These are phyloP conservation scores for Daphoenositta chrysoptera DNA, from an alignment of 2,113 vertebrate genomes.

Conservation along the genomic window DNA sequence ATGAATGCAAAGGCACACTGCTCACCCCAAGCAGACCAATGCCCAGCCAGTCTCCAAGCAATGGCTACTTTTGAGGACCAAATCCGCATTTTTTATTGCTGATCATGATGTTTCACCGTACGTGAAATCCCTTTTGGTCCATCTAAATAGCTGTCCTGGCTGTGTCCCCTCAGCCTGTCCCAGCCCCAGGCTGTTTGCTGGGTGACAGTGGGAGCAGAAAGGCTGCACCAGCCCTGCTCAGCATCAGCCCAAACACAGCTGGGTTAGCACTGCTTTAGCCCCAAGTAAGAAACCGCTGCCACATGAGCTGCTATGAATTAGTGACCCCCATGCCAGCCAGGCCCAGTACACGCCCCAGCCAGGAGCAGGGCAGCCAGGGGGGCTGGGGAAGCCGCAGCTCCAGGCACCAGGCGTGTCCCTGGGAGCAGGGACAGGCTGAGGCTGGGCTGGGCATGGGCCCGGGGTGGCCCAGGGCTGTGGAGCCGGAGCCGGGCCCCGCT, in stretches of 20 bases:
- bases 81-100: neutral
- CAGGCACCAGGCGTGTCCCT: neutral
- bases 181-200: neutral
- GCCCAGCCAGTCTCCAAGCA: neutral
- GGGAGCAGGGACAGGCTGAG: neutral
- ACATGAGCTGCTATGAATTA: fast-evolving
- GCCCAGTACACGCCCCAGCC: neutral
- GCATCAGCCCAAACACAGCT: neutral
- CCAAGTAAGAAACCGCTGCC: neutral
- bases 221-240: neutral
- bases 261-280: neutral
- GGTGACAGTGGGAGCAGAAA: neutral
- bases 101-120: neutral
- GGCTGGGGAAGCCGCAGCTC: neutral
- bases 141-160: neutral
- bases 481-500: neutral
- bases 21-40: fast-evolving
- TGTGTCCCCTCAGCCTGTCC: fast-evolving
- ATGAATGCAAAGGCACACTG: neutral
- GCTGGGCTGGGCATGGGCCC: fast-evolving
- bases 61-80: neutral
- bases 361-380: neutral
- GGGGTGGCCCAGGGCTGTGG: neutral
- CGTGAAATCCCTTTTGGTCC: fast-evolving
- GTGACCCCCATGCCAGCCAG: neutral